These are phyloP conservation scores for Nyctalus aviator DNA, from an alignment of 2,797 vertebrate genomes.

Conservation along the genomic window DNA sequence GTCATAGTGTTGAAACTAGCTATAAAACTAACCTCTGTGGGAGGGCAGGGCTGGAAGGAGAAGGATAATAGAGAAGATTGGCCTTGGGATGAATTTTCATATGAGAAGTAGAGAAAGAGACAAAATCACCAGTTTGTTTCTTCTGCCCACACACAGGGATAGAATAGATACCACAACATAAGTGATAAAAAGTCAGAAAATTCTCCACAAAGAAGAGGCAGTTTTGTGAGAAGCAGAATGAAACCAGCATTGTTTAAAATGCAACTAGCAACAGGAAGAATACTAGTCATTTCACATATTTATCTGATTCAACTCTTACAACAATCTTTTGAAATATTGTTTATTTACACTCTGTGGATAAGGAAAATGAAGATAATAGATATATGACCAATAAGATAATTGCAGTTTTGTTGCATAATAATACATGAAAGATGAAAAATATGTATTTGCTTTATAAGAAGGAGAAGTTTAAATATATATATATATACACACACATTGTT, in stretches of 20 bases:
- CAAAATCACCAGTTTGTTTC: not conserved
- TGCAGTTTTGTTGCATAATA: not conserved
- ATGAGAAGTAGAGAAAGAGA: not conserved
- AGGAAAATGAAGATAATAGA: not conserved
- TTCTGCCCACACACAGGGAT: not conserved
- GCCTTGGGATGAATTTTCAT: not conserved
- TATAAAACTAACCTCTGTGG: not conserved
- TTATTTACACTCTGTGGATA: not conserved
- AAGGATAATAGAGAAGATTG: not conserved
- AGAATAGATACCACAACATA: not conserved
- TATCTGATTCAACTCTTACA: not conserved
- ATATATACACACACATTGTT: not conserved
- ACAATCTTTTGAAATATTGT: not conserved
- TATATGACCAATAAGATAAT: not conserved
- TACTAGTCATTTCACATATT: not conserved
- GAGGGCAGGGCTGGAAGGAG: not conserved
- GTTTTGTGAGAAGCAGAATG: not conserved
- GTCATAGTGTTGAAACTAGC: not conserved
- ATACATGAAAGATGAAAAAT: not conserved
- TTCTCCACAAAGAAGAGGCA: not conserved
- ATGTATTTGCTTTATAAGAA: constrained; percentile 5
- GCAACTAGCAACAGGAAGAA: not conserved
- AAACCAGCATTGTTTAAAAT: not conserved
- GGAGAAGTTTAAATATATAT: not conserved
- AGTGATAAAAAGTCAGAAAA: not conserved